These are phyloP conservation scores for Erpornis zantholeuca DNA, from an alignment of 2,113 vertebrate species.

Conservation along the genomic window DNA sequence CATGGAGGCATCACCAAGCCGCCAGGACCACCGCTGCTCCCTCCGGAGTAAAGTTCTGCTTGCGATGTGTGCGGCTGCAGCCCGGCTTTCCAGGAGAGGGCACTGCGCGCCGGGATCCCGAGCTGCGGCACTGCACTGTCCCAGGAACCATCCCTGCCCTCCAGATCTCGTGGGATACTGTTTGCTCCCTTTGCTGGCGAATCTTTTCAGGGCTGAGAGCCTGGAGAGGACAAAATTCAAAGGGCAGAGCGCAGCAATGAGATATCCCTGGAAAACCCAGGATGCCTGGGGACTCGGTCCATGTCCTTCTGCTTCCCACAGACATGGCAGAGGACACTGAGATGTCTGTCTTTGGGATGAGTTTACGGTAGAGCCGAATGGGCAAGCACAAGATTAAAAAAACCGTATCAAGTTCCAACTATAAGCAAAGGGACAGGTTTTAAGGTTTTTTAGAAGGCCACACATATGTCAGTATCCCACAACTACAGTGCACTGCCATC, in stretches of 20 bases:
- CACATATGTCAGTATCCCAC: not conserved
- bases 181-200: not conserved
- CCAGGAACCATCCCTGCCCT: not conserved
- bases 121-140: not conserved
- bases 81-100: conserved; percentile 38
- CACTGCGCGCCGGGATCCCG: not conserved
- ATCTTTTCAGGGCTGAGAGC: not conserved
- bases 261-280: not conserved
- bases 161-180: not conserved
- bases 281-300: not conserved
- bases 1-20: not conserved
- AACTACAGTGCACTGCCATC: not conserved
- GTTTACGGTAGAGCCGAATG: not conserved
- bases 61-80: not conserved
- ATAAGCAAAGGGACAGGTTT: not conserved
- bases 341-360: not conserved
- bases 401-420: not conserved
- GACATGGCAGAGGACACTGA: not conserved
- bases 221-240: not conserved
- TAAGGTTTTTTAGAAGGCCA: not conserved
- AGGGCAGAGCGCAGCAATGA: not conserved
- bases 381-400: not conserved
- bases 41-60: not conserved
- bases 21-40: not conserved
- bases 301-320: not conserved